phyloP scores from a whole-genome alignment of 2,888 invertebrate species.

The Nematopogon swammerdamellus region DNA sequence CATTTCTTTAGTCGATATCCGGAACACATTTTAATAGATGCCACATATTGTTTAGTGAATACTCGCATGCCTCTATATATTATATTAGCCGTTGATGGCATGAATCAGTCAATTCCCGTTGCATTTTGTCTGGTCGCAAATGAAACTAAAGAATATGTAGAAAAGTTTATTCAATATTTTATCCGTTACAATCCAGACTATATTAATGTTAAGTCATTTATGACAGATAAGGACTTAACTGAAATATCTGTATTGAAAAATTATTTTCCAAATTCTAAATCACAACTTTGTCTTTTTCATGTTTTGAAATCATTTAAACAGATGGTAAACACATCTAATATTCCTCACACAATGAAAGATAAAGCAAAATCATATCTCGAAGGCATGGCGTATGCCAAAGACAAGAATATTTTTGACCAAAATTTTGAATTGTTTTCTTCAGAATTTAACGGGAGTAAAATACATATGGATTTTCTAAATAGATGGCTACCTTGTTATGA shows the following conservation, averaged over 20 bases:
- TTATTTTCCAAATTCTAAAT: conserved; percentile 1
- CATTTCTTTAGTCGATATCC: conserved; percentile 1
- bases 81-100: conserved; percentile 1
- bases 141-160: not conserved
- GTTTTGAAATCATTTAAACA: conserved; percentile 2
- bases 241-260: conserved; percentile 1
- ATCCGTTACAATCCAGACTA: not conserved
- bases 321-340: not conserved
- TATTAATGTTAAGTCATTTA: not conserved
- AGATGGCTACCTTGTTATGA: conserved; percentile 1
- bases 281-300: conserved; percentile 1
- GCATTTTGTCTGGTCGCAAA: conserved; percentile 1
- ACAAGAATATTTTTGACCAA: not conserved
- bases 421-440: not conserved
- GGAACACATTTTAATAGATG: conserved; percentile 2
- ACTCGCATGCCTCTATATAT: conserved; percentile 1
- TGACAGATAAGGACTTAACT: conserved; percentile 3
- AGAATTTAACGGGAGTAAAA: not conserved
- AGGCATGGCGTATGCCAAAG: not conserved
- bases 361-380: not conserved
- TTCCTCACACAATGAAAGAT: not conserved
- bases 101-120: conserved; percentile 1
- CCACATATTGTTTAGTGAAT: not conserved
- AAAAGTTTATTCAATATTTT: conserved; percentile 1
- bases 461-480: not conserved